phyloP scores from a whole-genome alignment of 2,113 vertebrate genomes.

The Camarhynchus parvulus region DNA sequence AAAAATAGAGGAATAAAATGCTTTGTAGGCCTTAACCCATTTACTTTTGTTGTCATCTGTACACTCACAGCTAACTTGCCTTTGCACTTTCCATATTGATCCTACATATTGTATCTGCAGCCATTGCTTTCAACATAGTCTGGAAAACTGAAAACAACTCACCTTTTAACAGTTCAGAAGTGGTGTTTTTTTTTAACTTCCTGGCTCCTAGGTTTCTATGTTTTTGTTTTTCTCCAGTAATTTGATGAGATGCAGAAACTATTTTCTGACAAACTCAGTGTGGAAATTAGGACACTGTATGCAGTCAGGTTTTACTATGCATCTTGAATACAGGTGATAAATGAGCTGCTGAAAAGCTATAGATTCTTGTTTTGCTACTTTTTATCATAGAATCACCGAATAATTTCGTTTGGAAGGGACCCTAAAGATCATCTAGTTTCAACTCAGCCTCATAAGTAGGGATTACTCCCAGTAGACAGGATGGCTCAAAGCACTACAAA shows the following conservation, averaged over 20 bases:
- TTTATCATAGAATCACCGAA: not conserved
- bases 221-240: not conserved
- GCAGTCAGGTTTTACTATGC: not conserved
- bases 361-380: not conserved
- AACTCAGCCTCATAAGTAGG: not conserved
- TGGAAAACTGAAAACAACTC: not conserved
- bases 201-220: accelerated
- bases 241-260: not conserved
- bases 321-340: not conserved
- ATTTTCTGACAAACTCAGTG: not conserved
- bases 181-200: not conserved
- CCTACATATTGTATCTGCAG: not conserved
- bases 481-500: not conserved
- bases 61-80: not conserved
- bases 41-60: not conserved
- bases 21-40: not conserved
- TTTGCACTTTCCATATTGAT: not conserved
- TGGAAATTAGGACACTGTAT: not conserved
- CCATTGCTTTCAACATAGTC: not conserved
- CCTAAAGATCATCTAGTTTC: not conserved
- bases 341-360: not conserved
- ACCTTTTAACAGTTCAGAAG: not conserved
- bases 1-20: accelerated
- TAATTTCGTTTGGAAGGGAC: not conserved
- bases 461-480: not conserved